Evolutionary conservation across 2,888 invertebrate species (phyloP).

Genomic region (Gari tellinella): DNA sequence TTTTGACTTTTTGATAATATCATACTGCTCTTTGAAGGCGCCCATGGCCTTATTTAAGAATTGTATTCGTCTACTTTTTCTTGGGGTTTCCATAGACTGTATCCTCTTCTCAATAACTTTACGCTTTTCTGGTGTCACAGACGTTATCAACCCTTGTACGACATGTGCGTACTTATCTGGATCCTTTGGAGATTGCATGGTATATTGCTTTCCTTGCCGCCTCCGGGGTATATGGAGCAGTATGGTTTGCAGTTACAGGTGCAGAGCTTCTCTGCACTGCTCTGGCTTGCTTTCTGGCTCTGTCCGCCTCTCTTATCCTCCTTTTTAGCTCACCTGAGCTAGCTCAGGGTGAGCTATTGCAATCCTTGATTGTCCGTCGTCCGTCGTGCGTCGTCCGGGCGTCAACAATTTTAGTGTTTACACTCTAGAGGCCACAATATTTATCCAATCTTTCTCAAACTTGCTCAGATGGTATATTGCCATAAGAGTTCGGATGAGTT

Average conservation of each 20-base stretch:
- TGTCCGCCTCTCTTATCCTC: conserved; percentile 12
- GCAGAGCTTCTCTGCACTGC: not conserved
- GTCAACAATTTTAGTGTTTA: no score
- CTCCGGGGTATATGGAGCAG: conserved; percentile 9
- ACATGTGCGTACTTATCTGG: conserved; percentile 32
- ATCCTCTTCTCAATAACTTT: conserved; percentile 5
- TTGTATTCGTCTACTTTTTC: conserved; percentile 7
- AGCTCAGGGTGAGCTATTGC: no score
- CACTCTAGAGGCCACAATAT: no score
- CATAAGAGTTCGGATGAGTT: no score
- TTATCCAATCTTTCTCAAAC: no score
- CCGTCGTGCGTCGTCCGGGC: no score
- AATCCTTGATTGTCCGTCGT: no score
- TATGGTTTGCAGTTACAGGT: not conserved
- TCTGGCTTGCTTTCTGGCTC: not conserved
- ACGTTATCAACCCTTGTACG: conserved; percentile 21
- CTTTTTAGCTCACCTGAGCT: no score
- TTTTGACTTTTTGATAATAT: conserved; percentile 1
- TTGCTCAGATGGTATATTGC: no score
- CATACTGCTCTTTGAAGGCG: conserved; percentile 7
- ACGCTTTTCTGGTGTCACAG: conserved; percentile 23
- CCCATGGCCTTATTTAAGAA: not conserved
- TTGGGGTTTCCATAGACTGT: not conserved
- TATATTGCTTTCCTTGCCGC: conserved; percentile 34
- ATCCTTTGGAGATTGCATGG: conserved; percentile 21